Evolutionary conservation across 1,140 invertebrate species (phyloP), one percentile per base, ranked within the genome.

Genomic region (Rhynchophorus ferrugineus): DNA sequence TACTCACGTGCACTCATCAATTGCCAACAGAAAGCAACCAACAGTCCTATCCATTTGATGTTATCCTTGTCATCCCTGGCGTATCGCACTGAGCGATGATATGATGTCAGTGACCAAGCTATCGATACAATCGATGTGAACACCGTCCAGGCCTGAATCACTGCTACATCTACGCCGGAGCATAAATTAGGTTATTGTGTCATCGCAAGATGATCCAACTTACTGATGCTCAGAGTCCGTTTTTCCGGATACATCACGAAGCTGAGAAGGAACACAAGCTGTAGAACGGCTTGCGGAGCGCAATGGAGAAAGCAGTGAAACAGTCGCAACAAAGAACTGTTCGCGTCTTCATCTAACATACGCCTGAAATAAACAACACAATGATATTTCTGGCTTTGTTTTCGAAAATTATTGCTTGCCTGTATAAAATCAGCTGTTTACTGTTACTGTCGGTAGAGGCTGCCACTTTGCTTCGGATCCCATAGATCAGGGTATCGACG

Each of bases 281-380:
- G 69, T 41, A 71, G 60, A 36, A 71, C 57, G 19, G 68, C 67
- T 52, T 70, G 69, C 6, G 69, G 69, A 2, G 66, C 67, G n/a
- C 64, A 60, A 66, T 83, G 79, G 63, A 83, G 71, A 61, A 82
- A 84, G 51, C 75, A 75, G 63, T 84, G 81, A 64, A 83, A 81
- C 51, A 84, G 70, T 43, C 80, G 65, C 38, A 84, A 66, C 44
- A 83, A 62, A 29, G 75, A 70, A 7, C 75, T 73, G 68, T 79
- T 78, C 0, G 74, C 71, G 60, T 79, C 77, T 68, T 79, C 77
- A 61, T 75, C 75, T 33, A 76, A 58, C 75, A 77, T 76, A 35
- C 66, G 65, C 5, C 70, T 55, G 17, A 47, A 54, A 42, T 11
- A 33, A 18, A 43, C 21, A 43, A 8, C 2, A 41, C 11, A 29